Base-by-base conservation (phyloP, 1,140 invertebrate species). In the Apocrypta bakeri region DNA sequence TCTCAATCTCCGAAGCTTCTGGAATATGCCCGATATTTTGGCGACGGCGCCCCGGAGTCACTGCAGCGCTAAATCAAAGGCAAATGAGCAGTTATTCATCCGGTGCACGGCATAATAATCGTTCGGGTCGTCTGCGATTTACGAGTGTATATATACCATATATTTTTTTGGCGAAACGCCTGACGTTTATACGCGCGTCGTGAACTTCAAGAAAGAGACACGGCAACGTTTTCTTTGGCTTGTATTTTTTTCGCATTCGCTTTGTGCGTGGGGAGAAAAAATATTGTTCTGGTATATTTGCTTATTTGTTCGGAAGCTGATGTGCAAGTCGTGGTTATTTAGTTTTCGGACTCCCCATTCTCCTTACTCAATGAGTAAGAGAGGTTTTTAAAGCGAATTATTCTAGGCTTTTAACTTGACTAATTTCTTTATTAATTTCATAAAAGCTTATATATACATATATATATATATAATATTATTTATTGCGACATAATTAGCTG, bases 81-180 rank as follows among this genome's bases (percentile, higher is more conserved):
- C 71, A 78, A 84, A 78, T 79, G 83, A 84, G 68, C 68, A 77
- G 61, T 84, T 79, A 82, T 82, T 84, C 76, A 82, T 80, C 33
- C 64, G 27, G 73, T 17, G 42, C 42, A 37, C 76, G 33, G 72
- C 64, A 68, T 68, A 27, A 73, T 80, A 71, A 80, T 80, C 78
- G 78, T 76, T 56, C 73, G 74, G 56, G 33, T 31, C 48, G 27
- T 66, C 40, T 31, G 27, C 74, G 68, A 83, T 77, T 82, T 77
- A 83, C 76, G 74, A 78, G 64, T 24, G 17, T 27, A 21, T 27
- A 17, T 11, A 12, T 33, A 24, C 25, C 24, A n/a, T 40, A n/a
- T 78, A 2, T 66, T 66, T 66, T 66, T 29, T 66, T 66, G 12
- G 24, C 63, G 25, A 66, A 1, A 4, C 14, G 63, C 63, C 24